Evolutionary conservation across 2,113 vertebrate genomes (phyloP).

Genomic region (Leptobrachium leishanense): DNA sequence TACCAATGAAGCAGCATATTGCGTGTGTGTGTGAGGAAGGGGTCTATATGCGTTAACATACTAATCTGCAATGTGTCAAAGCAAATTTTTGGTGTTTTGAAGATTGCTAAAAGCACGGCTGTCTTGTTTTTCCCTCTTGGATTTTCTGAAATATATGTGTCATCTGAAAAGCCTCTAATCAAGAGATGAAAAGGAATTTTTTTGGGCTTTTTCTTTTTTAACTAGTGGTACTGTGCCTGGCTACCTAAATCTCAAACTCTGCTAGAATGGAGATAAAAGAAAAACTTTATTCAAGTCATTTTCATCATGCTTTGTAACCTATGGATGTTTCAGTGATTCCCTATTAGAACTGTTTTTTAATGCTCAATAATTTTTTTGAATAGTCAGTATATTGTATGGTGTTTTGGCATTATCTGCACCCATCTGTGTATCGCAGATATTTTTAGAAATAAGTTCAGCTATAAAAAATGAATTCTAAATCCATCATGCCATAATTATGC

Average conservation of each 20-base stretch:
- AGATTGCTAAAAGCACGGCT: slow-evolving; percentile 17
- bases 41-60: slow-evolving; percentile 20
- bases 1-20: slow-evolving; percentile 21
- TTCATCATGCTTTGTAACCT: too few relatives aligned
- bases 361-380: too few relatives aligned
- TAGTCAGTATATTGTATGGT: too few relatives aligned
- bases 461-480: too few relatives aligned
- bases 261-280: slow-evolving; percentile 13
- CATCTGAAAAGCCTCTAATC: slow-evolving; percentile 42
- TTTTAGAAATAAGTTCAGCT: too few relatives aligned
- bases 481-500: too few relatives aligned
- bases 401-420: too few relatives aligned
- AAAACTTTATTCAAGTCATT: not conserved
- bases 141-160: slow-evolving; percentile 34
- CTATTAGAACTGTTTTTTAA: too few relatives aligned
- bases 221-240: slow-evolving; percentile 32
- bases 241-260: slow-evolving; percentile 29
- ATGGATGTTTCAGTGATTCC: too few relatives aligned
- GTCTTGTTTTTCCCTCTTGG: slow-evolving; percentile 21
- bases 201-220: slow-evolving; percentile 22
- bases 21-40: not conserved
- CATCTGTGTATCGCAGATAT: too few relatives aligned
- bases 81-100: slow-evolving; percentile 37
- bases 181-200: slow-evolving; percentile 36
- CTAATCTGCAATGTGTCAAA: slow-evolving; percentile 37